Evolutionary conservation across 2,797 vertebrate species (phyloP).

Genomic region (Notolepis coatsorum): DNA sequence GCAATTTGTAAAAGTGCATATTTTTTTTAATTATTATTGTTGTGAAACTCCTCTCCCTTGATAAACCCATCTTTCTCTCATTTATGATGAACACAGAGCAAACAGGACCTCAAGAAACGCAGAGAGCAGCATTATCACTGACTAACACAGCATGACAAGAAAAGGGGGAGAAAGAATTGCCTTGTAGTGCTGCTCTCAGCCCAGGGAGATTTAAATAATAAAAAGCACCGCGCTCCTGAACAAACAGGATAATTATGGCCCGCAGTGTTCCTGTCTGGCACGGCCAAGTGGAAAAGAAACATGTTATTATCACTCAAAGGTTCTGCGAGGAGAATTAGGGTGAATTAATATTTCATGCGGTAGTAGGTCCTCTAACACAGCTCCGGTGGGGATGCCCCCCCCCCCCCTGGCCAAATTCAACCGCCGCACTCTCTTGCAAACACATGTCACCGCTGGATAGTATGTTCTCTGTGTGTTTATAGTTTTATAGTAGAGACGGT

Average conservation of each 20-base stretch:
- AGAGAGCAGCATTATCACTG: conserved; percentile 77
- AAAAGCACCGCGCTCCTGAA: conserved; percentile 85
- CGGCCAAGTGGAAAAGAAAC: conserved; percentile 81
- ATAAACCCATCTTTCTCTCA: conserved; percentile 58
- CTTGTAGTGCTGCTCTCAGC: conserved; percentile 83
- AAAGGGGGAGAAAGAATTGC: conserved; percentile 78
- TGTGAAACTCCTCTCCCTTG: conserved; percentile 44
- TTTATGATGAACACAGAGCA: conserved; percentile 74
- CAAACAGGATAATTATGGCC: conserved; percentile 91
- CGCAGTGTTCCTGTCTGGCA: conserved; percentile 84
- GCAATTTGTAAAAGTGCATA: conserved; percentile 61
- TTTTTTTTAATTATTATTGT: conserved; percentile 68
- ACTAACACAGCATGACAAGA: conserved; percentile 80
- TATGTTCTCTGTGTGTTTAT: conserved; percentile 53
- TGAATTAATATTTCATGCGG: conserved; percentile 81
- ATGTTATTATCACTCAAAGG: conserved; percentile 83
- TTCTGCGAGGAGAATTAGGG: conserved; percentile 80
- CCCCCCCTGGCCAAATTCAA: conserved; percentile 59
- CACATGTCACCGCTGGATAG: no score
- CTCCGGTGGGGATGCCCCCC: conserved; percentile 57
- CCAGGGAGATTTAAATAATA: conserved; percentile 90
- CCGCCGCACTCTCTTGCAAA: conserved; percentile 45
- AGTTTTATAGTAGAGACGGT: background rate
- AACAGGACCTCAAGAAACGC: conserved; percentile 77
- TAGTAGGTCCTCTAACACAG: no score